Evolutionary conservation across 2,888 invertebrate species (phyloP), one percentile per base, ranked within the genome.

Genomic region (Diarsia dahlii): DNA sequence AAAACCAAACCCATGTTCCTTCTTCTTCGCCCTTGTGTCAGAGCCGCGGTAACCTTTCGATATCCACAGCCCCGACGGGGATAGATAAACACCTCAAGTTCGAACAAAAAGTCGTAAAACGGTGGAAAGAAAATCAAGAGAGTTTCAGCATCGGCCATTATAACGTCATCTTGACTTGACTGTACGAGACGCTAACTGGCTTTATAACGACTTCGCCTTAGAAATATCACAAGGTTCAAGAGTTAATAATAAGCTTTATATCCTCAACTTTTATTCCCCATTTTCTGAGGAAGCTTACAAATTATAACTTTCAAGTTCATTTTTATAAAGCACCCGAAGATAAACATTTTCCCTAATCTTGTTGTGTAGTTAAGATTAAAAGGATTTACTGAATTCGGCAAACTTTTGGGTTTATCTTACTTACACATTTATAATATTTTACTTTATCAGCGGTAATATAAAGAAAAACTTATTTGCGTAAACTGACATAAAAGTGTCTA

Each of bases 261-360:
- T 52, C 56, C 46, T 63, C 20, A 66, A 78, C 68, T 69, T 78
- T 79, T 71, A 73, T 73, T 28, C 28, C 48, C 20, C 54, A 46
- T 60, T 80, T 80, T 56, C 72, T 48, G 39, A 52, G 50, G 18
- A 45, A 81, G 73, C 68, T 73, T 65, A 66, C 63, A 73, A 80
- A 84, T 82, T 84, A 80, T 70, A 84, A 84, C 70, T 84, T 84
- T 68, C 50, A 73, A 76, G 64, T 80, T 75, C 48, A 68, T 71
- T 76, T 80, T 71, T 73, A 71, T 73, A 60, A 69, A 74, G 52
- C 52, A n/a, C 6, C 54, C 48, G 23, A 50, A 69, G 63, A 70
- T 70, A 84, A 67, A 72, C 66, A 80, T 80, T 80, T 84, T 62
- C 54, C 60, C 23, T 80, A 64, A 62, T 75, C 70, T 70, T 70